phyloP scores from a whole-genome alignment of 1,140 invertebrate species.

The Euwallacea fornicatus region DNA sequence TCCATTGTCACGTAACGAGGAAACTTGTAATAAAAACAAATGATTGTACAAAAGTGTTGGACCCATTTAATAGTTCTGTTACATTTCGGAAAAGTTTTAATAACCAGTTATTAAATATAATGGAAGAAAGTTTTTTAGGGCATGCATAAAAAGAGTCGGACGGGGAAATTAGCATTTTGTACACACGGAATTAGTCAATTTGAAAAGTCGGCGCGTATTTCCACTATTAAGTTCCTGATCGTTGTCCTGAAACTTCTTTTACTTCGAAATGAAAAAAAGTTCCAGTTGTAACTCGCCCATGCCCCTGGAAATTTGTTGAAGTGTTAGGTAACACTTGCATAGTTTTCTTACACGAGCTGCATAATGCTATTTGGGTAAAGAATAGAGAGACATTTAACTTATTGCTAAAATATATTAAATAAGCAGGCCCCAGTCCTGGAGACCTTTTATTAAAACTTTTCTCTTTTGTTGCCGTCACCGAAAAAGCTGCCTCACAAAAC shows the following conservation, averaged over 20 bases:
- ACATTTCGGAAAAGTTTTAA: conserved; percentile 28
- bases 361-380: too few species aligned
- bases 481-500: conserved; percentile 13
- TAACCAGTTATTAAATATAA: conserved; percentile 29
- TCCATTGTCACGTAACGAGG: conserved; percentile 27
- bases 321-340: too few species aligned
- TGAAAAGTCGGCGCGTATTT: conserved; percentile 4
- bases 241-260: neutral
- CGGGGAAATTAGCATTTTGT: conserved; percentile 24
- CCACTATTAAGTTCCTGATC: neutral
- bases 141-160: conserved; percentile 20
- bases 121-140: conserved; percentile 27
- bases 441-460: conserved; percentile 24
- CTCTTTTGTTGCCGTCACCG: conserved; percentile 8
- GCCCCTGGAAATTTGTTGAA: too few species aligned
- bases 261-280: neutral
- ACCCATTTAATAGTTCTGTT: conserved; percentile 29
- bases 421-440: neutral
- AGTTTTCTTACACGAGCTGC: too few species aligned
- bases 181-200: conserved; percentile 23
- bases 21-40: conserved; percentile 31
- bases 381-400: too few species aligned
- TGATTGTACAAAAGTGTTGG: conserved; percentile 23
- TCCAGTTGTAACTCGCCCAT: neutral
- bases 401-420: neutral